Evolutionary conservation across 2,888 invertebrate genomes (phyloP), one percentile per base, ranked within the genome.

Genomic region (Agonum fuliginosum): DNA sequence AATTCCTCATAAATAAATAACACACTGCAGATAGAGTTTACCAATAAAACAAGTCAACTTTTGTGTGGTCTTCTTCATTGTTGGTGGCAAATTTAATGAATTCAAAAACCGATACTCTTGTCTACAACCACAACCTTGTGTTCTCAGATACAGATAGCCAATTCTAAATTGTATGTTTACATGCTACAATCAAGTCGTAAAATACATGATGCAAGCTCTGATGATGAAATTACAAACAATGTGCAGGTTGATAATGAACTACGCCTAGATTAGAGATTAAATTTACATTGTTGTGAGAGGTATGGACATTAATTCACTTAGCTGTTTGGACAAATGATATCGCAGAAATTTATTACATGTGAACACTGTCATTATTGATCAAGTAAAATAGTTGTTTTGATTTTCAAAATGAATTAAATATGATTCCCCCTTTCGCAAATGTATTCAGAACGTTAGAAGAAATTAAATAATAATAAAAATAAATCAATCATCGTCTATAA

Each of bases 201-300:
- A 62, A 17, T 62, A 62, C 58, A 58, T 62, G 58, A 62, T 62
- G 58, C 58, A 62, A 62, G 30, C 58, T 30, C 46, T 14, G 30
- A 62, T 62, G 58, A 62, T 30, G 58, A 62, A 62, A 62, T 62
- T 30, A 62, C 14, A 17, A 62, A 62, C 58, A 62, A 62, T 62
- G 19, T 5, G 17, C 34, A 62, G 17, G 30, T 62, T 62, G 58
- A 62, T 62, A 62, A 62, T 62, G 30, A 62, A 62, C 34, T 62
- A 19, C 30, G 58, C 27, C 14, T 27, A 30, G 27, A 62, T 17
- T 46, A 30, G 14, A 19, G 30, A 17, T 46, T 34, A 62, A 19
- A 62, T 46, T 46, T 34, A 62, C 30, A 17, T 62, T 54, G 27
- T 30, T 27, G 58, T 12, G 1, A 1, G 17, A 17, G 5, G 2